Percentiles rank a stretch among this genome's conserved stretches.
Evolutionary conservation across 2,888 invertebrate genomes (phyloP).

Genomic region (Sialis fuliginosa): DNA sequence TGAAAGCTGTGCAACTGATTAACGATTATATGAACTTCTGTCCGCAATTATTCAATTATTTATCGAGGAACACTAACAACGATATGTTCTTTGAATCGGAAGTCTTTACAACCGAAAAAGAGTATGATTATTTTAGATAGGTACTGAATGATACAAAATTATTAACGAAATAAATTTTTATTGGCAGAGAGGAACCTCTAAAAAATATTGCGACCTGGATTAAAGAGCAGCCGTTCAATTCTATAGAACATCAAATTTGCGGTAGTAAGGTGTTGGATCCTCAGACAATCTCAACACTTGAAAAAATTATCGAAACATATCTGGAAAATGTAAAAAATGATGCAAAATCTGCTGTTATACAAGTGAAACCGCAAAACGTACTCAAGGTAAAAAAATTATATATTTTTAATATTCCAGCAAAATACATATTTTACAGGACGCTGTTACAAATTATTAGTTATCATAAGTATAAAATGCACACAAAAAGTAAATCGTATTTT

Average conservation of each 20-base stretch:
- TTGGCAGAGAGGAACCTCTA: conserved; percentile 29
- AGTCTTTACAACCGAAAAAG: conserved; percentile 38
- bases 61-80: conserved; percentile 26
- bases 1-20: conserved; percentile 51
- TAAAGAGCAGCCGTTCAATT: conserved; percentile 45
- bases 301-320: conserved; percentile 18
- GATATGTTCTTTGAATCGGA: conserved; percentile 50
- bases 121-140: conserved; percentile 22
- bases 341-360: conserved; percentile 41
- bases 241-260: conserved; percentile 43
- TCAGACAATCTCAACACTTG: conserved; percentile 36
- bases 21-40: conserved; percentile 49
- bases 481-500: too few species aligned
- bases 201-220: conserved; percentile 43
- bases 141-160: background rate
- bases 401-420: too few species aligned
- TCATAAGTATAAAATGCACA: too few species aligned
- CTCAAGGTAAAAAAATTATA: conserved; percentile 37
- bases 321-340: conserved; percentile 8
- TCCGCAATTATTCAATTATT: conserved; percentile 52
- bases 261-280: conserved; percentile 56
- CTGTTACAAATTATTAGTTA: too few species aligned
- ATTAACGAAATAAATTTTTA: background rate
- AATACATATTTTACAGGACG: too few species aligned
- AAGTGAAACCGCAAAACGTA: conserved; percentile 63